These are phyloP conservation scores for Vanacampus margaritifer DNA, from an alignment of 2,113 vertebrate species.

Conservation along the genomic window DNA sequence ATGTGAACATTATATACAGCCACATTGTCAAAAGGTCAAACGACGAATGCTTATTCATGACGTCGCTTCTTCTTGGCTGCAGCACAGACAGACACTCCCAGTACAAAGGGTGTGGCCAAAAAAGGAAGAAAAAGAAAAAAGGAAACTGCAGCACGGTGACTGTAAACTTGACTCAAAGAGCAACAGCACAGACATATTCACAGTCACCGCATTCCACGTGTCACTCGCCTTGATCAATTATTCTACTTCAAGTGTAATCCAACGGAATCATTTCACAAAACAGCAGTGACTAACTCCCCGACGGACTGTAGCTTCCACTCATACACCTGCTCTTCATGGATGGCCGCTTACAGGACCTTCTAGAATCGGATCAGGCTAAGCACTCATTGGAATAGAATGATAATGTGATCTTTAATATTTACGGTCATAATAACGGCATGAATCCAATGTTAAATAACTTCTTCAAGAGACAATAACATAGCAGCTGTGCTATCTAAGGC, in stretches of 20 bases:
- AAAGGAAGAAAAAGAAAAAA: conserved; percentile 16
- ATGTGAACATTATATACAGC: conserved; percentile 41
- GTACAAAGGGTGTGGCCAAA: conserved; percentile 56
- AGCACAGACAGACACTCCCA: conserved; percentile 27
- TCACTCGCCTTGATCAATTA: conserved; percentile 1
- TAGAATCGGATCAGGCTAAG: conserved; percentile 1
- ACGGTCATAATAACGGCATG: not conserved
- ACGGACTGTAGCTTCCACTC: not conserved
- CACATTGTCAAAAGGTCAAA: conserved; percentile 33
- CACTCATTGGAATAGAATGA: not conserved
- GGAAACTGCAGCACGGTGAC: conserved; percentile 44
- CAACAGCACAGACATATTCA: not conserved
- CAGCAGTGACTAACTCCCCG: not conserved
- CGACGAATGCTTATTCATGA: conserved; percentile 46
- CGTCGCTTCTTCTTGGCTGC: conserved; percentile 31
- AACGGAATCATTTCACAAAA: not conserved
- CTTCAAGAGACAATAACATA: not conserved
- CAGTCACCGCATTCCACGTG: not conserved
- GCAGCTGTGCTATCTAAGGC: not conserved
- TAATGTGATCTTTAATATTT: not conserved
- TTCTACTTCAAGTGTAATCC: not conserved
- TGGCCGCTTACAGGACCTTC: not conserved
- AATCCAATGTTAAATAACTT: not conserved
- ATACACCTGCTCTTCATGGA: not conserved
- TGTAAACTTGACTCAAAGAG: conserved; percentile 15